Base-by-base conservation (phyloP, 35 echinoderm and acorn worm species). In the Holothuria glaberrima region DNA sequence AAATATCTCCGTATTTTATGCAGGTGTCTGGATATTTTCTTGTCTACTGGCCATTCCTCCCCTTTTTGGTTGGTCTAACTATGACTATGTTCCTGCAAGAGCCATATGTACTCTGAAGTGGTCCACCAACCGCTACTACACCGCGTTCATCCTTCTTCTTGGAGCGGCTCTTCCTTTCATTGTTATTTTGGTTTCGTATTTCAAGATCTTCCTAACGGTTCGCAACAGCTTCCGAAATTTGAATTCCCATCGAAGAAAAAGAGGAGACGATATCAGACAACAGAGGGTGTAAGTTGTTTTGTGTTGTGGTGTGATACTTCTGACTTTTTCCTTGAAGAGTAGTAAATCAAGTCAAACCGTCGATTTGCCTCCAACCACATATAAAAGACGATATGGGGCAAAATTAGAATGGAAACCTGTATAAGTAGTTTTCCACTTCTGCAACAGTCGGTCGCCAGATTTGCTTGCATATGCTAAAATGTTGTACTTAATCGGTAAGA, bases 101-200 rank as follows among this genome's bases (percentile, higher is more conserved):
- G 92, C 95, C 22, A 94, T 97, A 33, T 97, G 95, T 57, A 97
- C 95, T 1, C 61, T 97, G 20, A 48, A 82, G 48, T 97, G 95
- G 95, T 97, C 95, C 17, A 97, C 95, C 10, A 61, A 97, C 45
- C 85, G 77, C n/a, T 89, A 82, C 18, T 97, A 97, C 79, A 97
- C 95, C 0, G 48, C 89, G 18, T 97, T 97, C 68, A 86, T 97
- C 12, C 91, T 97, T 66, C 48, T 92, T 0, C 48, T 97, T 5
- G 95, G 95, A 1, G 92, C 94, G 5, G 68, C 89, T 54, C 36
- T 86, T 22, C 95, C 95, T 9, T 97, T 97, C 45, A 59, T 77
- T 13, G 84, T 94, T 24, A 97, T 92, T 16, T 62, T 97, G 20
- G 44, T 73, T 30, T 90, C 92, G 5, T 97, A 97, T 59, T 91